Conservation (phyloP, 1,140 invertebrate species). For the Palaemon carinicauda region DNA sequence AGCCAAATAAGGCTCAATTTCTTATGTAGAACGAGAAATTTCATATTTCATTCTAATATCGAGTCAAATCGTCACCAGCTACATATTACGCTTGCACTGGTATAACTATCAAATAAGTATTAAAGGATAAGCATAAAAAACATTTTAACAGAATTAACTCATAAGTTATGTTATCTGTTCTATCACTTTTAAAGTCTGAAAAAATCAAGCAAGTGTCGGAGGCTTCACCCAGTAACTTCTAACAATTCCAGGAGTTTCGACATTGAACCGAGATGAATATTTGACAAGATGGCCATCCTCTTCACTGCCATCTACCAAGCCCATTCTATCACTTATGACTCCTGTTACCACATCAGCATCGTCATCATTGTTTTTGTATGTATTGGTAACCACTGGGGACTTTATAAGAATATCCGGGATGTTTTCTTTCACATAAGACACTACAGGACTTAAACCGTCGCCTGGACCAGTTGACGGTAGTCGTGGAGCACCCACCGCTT, state of each 20-base stretch:
- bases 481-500: slow-evolving; percentile 11
- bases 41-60: too few species aligned
- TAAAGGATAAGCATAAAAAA: too few species aligned
- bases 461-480: background rate
- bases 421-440: slow-evolving; percentile 28
- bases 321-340: slow-evolving; percentile 21
- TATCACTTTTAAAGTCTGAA: too few species aligned
- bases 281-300: slow-evolving; percentile 3
- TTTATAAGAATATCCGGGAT: slow-evolving; percentile 15
- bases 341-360: background rate
- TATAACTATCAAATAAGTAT: too few species aligned
- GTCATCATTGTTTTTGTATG: background rate
- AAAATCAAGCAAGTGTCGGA: background rate
- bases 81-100: too few species aligned
- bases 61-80: too few species aligned
- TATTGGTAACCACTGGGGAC: background rate
- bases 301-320: background rate
- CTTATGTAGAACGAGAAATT: too few species aligned
- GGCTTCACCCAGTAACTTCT: slow-evolving; percentile 31
- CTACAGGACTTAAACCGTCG: background rate
- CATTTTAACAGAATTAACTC: too few species aligned
- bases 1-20: too few species aligned
- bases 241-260: slow-evolving; percentile 31
- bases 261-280: slow-evolving; percentile 28
- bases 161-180: too few species aligned